Base-by-base conservation (phyloP, 2,113 vertebrate genomes). In the Cheilinus undulatus region DNA sequence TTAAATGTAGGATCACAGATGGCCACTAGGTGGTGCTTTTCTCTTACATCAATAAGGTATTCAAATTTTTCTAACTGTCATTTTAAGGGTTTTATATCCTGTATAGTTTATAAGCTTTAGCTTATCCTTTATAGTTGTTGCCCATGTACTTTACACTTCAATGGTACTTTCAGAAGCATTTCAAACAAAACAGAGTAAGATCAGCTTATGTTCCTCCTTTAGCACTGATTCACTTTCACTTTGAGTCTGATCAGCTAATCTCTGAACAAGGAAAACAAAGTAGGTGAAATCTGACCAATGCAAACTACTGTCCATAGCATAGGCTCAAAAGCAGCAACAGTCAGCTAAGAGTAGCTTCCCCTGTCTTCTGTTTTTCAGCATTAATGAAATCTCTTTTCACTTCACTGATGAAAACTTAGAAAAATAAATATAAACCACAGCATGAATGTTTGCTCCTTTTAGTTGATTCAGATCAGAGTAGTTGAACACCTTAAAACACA, bases 21-120 rank as follows among this genome's bases (percentile, higher is more conserved):
- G 0, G 6, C 26, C 58, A 46, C 22, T 62, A 72, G 58, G 13
- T 20, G 57, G 69, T 34, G 48, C 48, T 64, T 36, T 42, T 5
- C 1, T n/a, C 34, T 20, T 12, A 7, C 7, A 19, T 2, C 19
- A 20, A 14, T 7, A 43, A 42, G 3, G 34, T 36, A 32, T 9
- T 32, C 30, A 3, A 11, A 12, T 26, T n/a, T 34, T 15, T 27
- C 53, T 28, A 57, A 27, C 7, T 56, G 13, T 8, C 4, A 3
- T 50, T 19, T 32, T 4, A 32, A 4, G 52, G 11, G 19, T 32
- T 54, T 38, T 38, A 15, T 46, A 20, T 17, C 26, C n/a, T 30
- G 12, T 22, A 32, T 2, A 3, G 13, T 12, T 14, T 30, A 27
- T 2, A n/a, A n/a, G n/a, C n/a, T n/a, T n/a, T n/a, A n/a, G n/a